Evolutionary conservation across 2,888 invertebrate species (phyloP), one percentile per base, ranked within the genome.

Genomic region (Ischnus inquisitorius): DNA sequence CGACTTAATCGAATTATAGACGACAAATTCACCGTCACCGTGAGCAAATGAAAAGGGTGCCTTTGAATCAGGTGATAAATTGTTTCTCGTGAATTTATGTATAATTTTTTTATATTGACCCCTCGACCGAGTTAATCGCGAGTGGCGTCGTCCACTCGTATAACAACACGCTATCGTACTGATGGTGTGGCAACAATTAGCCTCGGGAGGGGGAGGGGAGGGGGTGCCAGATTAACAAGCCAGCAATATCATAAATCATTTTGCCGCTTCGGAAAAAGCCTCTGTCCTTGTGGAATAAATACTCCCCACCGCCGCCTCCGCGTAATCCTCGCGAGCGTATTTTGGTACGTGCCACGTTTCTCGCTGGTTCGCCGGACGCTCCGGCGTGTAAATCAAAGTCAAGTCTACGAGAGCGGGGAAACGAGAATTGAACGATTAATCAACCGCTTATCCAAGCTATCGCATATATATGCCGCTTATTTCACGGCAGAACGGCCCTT

Each of bases 101-200:
- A 60, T 14, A 14, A 28, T n/a, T 60, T 60, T n/a, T 48, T 60
- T 60, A 25, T 60, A 25, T 60, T 60, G 4, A 60, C 28, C n/a
- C 14, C 28, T 8, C 0, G 10, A 28, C 14, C 2, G 57, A 28
- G 57, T 25, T 28, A 25, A 28, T 60, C 57, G 57, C 25, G 57
- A 60, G 57, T 4, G 14, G n/a, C 14, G 6, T 22, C 46, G 12
- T 60, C 25, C 28, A 60, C 69, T 25, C 51, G 69, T 54, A 16
- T 54, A 51, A 16, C 25, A 25, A 48, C n/a, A 51, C 68, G 46
- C 48, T 48, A 46, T 48, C 46, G 48, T 68, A 48, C 2, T 6
- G 68, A 68, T 68, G 48, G 48, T 68, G 48, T 68, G 68, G 68
- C 34, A 54, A 69, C 69, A 51, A 69, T 69, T 69, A 69, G 51